These are phyloP conservation scores for Pipra filicauda DNA, from an alignment of 2,113 vertebrate genomes.

Conservation along the genomic window DNA sequence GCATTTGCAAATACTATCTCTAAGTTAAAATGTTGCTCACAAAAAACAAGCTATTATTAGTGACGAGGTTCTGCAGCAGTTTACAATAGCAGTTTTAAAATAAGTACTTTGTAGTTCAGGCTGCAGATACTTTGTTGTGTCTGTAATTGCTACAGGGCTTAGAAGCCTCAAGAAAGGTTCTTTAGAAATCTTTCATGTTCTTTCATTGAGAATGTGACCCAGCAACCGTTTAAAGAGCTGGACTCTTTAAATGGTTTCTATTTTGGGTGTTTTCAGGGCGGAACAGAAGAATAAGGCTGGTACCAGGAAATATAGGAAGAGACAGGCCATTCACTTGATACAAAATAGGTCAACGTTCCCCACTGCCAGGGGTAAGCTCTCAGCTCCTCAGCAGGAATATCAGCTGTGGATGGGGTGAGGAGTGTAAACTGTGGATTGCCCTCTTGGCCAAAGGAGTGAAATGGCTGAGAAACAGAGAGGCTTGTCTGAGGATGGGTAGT, in stretches of 20 bases:
- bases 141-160: not conserved
- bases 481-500: not conserved
- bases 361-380: rapidly evolving
- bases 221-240: not conserved
- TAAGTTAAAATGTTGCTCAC: not conserved
- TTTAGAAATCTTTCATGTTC: not conserved
- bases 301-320: not conserved
- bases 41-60: not conserved
- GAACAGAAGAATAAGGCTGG: not conserved
- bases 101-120: not conserved
- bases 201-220: not conserved
- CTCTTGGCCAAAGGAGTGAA: not conserved
- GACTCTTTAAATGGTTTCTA: not conserved
- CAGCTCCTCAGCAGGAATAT: rapidly evolving
- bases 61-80: not conserved
- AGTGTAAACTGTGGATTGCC: rapidly evolving
- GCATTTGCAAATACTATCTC: not conserved
- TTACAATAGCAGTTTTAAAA: not conserved
- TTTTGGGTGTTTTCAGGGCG: not conserved
- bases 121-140: not conserved
- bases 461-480: not conserved
- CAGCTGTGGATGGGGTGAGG: not conserved
- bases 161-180: not conserved
- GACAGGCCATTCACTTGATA: not conserved
- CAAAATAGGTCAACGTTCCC: not conserved